phyloP scores from a whole-genome alignment of 2,113 vertebrate species.

The Lipotes vexillifer region DNA sequence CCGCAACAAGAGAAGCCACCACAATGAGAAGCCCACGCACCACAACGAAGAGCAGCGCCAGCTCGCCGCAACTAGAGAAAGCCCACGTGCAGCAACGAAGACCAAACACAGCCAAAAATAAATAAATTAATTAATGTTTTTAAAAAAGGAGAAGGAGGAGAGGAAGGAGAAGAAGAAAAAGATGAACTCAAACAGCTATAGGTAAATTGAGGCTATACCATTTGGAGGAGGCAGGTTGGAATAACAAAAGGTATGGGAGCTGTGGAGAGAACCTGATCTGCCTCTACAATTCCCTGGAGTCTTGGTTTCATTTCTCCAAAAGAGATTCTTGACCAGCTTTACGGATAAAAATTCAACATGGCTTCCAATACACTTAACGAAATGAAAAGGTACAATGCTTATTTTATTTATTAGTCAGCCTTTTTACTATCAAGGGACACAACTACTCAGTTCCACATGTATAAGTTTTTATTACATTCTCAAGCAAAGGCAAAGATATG shows the following conservation, averaged over 20 bases:
- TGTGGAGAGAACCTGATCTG: not conserved
- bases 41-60: too few relatives aligned
- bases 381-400: slow-evolving; percentile 3
- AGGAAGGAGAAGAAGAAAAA: not conserved
- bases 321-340: slow-evolving; percentile 27
- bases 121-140: too few relatives aligned
- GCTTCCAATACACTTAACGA: slow-evolving; percentile 11
- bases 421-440: not conserved
- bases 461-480: slow-evolving; percentile 28
- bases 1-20: too few relatives aligned
- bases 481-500: not conserved
- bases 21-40: too few relatives aligned
- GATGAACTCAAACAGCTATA: not conserved
- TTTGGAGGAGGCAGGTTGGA: not conserved
- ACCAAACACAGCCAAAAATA: too few relatives aligned
- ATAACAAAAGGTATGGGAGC: not conserved
- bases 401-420: slow-evolving; percentile 26
- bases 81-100: too few relatives aligned
- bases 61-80: too few relatives aligned
- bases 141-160: not conserved
- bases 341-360: slow-evolving; percentile 13
- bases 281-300: not conserved
- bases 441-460: not conserved
- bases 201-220: not conserved
- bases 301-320: slow-evolving; percentile 23